Percentiles rank a stretch among this genome's conserved stretches.
Conservation (phyloP, 2,888 invertebrate genomes). For the Neria commutata region DNA sequence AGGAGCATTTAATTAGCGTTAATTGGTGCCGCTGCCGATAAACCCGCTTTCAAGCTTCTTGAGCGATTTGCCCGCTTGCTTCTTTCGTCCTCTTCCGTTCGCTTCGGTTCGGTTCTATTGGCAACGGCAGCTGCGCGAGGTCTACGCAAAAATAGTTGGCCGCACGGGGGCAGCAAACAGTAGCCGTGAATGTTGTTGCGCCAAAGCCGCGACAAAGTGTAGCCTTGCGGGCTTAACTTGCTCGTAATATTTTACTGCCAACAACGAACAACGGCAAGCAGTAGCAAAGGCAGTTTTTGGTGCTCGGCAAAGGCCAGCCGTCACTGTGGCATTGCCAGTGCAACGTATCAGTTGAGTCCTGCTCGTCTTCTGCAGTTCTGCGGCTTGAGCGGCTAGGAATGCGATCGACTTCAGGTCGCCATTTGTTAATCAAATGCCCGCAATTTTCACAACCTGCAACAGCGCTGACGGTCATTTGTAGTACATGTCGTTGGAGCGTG, state of each 20-base stretch:
- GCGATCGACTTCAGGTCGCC: constrained; percentile 50
- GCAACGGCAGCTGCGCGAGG: too few relatives aligned
- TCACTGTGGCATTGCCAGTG: not conserved
- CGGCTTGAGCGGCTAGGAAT: not conserved
- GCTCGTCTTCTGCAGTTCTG: not conserved
- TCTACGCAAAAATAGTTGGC: too few relatives aligned
- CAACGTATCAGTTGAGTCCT: constrained; percentile 37
- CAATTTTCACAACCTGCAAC: constrained; percentile 29
- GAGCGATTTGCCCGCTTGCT: constrained; percentile 15
- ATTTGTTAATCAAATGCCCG: constrained; percentile 59
- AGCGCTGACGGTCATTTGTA: constrained; percentile 27
- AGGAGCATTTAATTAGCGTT: constrained; percentile 56
- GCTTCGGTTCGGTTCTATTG: too few relatives aligned
- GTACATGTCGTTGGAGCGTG: constrained; percentile 15
- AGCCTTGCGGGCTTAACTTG: constrained; percentile 59
- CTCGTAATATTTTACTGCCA: constrained; percentile 60
- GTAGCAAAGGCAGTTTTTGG: constrained; percentile 15
- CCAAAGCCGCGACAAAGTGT: constrained; percentile 47
- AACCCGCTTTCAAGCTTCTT: constrained; percentile 35
- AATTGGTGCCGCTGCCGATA: constrained; percentile 16
- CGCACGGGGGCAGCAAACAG: too few relatives aligned
- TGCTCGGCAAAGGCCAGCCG: not conserved
- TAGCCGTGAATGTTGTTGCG: constrained; percentile 8
- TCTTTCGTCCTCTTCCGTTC: constrained; percentile 8
- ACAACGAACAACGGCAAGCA: constrained; percentile 31